Conservation (phyloP, 2,113 vertebrate species). For the Tenebrosternarchus preto region DNA sequence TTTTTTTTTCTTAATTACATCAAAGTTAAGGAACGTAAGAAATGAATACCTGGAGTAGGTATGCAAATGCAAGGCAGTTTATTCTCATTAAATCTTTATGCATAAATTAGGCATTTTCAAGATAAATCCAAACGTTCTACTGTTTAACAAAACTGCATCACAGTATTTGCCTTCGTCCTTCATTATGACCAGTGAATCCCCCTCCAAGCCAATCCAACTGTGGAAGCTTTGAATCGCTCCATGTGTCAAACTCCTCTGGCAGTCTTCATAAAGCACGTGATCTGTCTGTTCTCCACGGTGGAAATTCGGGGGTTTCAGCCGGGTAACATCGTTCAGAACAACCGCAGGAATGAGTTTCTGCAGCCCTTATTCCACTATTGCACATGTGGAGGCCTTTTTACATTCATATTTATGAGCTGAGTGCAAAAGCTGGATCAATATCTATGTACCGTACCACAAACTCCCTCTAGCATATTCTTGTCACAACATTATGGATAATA, state of each 20-base stretch:
- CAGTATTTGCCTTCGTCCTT: neutral
- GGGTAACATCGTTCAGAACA: neutral
- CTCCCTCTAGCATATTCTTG: neutral
- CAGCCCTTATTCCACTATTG: neutral
- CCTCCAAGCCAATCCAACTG: neutral
- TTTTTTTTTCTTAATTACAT: no score
- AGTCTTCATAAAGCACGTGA: conserved; percentile 9
- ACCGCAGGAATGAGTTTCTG: conserved; percentile 20
- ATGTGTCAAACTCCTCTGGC: conserved; percentile 8
- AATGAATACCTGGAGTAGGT: no score
- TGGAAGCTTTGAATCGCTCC: neutral
- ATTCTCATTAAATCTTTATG: neutral
- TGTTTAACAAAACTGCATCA: neutral
- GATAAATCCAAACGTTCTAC: no score
- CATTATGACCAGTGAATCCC: neutral
- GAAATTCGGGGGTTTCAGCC: conserved; percentile 18
- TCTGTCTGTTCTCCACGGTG: neutral
- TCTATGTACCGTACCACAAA: neutral
- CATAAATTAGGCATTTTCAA: no score
- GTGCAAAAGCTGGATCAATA: neutral
- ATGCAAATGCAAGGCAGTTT: neutral
- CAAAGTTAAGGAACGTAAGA: neutral
- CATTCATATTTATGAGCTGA: conserved; percentile 11
- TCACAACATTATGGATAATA: neutral
- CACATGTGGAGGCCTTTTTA: neutral